These are phyloP conservation scores for Nomia melanderi DNA, from an alignment of 1,140 invertebrate species.

Conservation along the genomic window DNA sequence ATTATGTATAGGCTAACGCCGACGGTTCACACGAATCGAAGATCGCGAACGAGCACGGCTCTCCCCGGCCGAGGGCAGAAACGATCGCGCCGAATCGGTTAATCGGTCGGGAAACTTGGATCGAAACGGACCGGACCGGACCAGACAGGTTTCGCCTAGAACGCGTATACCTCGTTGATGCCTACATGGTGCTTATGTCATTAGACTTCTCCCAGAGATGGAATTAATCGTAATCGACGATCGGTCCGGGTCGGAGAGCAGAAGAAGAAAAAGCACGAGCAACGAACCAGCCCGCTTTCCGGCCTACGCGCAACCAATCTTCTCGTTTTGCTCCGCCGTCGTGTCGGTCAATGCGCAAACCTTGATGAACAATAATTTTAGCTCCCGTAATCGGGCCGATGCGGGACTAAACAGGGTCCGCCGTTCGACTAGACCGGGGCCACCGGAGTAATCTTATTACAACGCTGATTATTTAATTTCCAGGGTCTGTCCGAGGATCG, in stretches of 20 bases:
- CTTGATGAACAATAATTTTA: slow-evolving; percentile 63
- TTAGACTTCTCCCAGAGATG: slow-evolving; percentile 7
- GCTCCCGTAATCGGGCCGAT: slow-evolving; percentile 64
- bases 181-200: slow-evolving; percentile 20
- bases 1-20: slow-evolving; percentile 27
- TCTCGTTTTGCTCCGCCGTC: slow-evolving; percentile 50
- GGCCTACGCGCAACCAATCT: slow-evolving; percentile 7
- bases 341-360: slow-evolving; percentile 47
- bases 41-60: background rate
- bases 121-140: no score
- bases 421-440: slow-evolving; percentile 16
- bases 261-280: background rate
- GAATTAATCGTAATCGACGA: slow-evolving; percentile 22
- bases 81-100: background rate
- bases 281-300: background rate
- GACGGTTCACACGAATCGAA: background rate
- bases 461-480: background rate
- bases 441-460: slow-evolving; percentile 23
- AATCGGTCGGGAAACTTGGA: no score
- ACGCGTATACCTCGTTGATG: background rate
- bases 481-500: background rate
- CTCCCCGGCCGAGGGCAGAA: no score
- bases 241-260: background rate
- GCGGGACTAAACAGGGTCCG: slow-evolving; percentile 46
- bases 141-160: no score